Evolutionary conservation across 2,888 invertebrate genomes (phyloP).

Genomic region (Scaeva pyrastri): DNA sequence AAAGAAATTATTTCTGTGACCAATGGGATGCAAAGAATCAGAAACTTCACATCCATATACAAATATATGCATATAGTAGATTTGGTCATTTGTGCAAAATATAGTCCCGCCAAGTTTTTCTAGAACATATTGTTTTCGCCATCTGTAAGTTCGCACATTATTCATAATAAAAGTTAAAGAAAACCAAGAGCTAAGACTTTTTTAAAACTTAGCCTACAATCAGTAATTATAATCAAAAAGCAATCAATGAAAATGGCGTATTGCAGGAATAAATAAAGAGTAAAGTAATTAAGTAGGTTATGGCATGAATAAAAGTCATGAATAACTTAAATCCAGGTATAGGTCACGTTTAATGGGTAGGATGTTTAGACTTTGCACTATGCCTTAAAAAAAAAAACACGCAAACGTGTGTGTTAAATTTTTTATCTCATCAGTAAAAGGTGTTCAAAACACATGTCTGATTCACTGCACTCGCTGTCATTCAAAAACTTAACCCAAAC

Average conservation of each 20-base stretch:
- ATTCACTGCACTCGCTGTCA: background rate
- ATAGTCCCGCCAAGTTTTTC: too few relatives aligned
- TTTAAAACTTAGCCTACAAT: background rate
- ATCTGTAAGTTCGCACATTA: conserved; percentile 23
- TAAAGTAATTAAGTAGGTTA: background rate
- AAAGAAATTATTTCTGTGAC: too few relatives aligned
- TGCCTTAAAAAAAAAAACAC: background rate
- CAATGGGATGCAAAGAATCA: too few relatives aligned
- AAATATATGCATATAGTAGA: too few relatives aligned
- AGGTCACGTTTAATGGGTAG: background rate
- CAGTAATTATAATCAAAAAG: conserved; percentile 8
- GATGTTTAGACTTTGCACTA: background rate
- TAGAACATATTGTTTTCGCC: background rate
- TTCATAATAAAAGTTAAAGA: background rate
- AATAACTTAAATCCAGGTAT: too few relatives aligned
- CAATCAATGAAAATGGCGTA: background rate
- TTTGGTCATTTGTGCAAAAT: too few relatives aligned
- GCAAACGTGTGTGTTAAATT: background rate
- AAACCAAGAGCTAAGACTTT: too few relatives aligned
- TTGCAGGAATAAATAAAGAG: background rate
- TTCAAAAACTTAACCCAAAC: background rate
- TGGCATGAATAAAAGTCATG: background rate
- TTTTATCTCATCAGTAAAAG: background rate
- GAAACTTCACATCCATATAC: too few relatives aligned
- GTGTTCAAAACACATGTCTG: too few relatives aligned